Percentiles rank a stretch among this genome's conserved stretches.
Evolutionary conservation across 2,113 vertebrate genomes (phyloP).

Genomic region (Microtus ochrogaster): DNA sequence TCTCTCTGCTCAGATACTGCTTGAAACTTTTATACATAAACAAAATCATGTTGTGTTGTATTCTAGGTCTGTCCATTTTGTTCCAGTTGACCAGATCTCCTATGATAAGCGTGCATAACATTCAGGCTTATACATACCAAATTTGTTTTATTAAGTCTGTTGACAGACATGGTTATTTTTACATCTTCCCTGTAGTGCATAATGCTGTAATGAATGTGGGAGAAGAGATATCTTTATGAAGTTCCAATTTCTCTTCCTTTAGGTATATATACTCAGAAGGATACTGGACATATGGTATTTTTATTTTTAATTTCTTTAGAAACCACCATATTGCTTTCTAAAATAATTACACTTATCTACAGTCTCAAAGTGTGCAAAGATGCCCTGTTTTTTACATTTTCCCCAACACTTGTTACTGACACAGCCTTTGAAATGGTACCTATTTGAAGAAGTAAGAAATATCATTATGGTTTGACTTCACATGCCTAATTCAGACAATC

Average conservation of each 20-base stretch:
- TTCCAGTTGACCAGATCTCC: neutral
- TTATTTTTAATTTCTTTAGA: slow-evolving; percentile 11
- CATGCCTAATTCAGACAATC: neutral
- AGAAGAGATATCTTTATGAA: neutral
- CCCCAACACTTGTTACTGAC: neutral
- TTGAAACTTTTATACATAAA: neutral
- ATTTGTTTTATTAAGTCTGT: neutral
- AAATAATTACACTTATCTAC: neutral
- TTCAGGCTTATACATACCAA: neutral
- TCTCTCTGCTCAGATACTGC: neutral
- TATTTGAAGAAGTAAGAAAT: neutral
- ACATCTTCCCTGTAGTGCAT: neutral
- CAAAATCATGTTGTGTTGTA: neutral
- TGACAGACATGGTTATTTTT: neutral
- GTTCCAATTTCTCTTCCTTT: neutral
- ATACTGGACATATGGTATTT: neutral
- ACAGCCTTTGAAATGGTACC: neutral
- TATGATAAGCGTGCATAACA: neutral
- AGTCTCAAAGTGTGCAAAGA: neutral
- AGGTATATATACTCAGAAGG: neutral
- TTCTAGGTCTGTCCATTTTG: neutral
- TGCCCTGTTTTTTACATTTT: neutral
- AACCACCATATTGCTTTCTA: neutral
- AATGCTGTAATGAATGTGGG: neutral
- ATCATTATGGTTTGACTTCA: neutral